phyloP scores from a whole-genome alignment of 2,888 invertebrate species.

The Acanthoscelides obtectus region DNA sequence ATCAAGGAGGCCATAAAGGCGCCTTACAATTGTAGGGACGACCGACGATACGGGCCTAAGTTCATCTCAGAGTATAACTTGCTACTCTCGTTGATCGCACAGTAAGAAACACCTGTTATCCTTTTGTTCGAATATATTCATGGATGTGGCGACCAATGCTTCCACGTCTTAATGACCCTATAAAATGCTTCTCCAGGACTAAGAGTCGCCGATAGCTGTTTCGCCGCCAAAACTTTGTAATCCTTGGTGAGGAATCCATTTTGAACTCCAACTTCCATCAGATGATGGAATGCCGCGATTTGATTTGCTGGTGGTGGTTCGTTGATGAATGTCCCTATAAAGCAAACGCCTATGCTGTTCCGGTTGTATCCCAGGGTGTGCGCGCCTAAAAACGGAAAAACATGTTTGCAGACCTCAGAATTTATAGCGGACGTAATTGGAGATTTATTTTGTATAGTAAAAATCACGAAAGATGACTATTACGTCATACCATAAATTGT shows the following conservation, averaged over 20 bases:
- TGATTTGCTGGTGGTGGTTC: slow-evolving; percentile 52
- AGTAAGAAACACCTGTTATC: no score
- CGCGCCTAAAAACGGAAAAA: slow-evolving; percentile 51
- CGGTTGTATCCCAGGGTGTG: slow-evolving; percentile 65
- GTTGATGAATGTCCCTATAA: slow-evolving; percentile 66
- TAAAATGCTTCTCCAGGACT: slow-evolving; percentile 67
- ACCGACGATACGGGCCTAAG: no score
- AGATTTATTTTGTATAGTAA: no score
- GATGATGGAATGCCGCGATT: slow-evolving; percentile 56
- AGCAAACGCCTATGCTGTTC: slow-evolving; percentile 65
- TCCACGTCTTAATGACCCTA: slow-evolving; percentile 63
- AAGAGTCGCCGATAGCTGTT: slow-evolving; percentile 60
- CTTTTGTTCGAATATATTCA: no score
- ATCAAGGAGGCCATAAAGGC: no score
- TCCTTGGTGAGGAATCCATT: slow-evolving; percentile 57
- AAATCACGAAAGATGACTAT: no score
- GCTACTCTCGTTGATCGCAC: no score
- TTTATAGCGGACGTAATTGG: no score
- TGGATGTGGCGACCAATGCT: slow-evolving; percentile 50
- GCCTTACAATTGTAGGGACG: no score
- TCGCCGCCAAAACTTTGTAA: slow-evolving; percentile 65
- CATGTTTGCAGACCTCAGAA: no score
- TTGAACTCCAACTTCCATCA: slow-evolving; percentile 60
- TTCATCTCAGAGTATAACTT: no score
- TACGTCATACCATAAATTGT: no score